Conservation (phyloP, 2,797 vertebrate genomes). For the Anableps anableps region DNA sequence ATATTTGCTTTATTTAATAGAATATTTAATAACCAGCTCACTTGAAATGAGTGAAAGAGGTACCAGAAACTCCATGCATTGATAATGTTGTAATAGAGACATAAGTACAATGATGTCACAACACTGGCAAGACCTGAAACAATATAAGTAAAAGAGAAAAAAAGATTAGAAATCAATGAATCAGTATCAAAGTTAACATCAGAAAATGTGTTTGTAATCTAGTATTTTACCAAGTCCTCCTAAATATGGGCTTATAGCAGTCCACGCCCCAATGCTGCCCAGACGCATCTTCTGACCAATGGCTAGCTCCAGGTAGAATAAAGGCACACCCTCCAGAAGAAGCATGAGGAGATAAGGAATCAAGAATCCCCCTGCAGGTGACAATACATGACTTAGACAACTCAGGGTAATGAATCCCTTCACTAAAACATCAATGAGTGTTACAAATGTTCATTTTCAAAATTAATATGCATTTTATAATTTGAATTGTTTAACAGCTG, state of each 20-base stretch:
- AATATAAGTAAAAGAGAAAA: conserved; percentile 5
- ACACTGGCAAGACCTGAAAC: conserved; percentile 88
- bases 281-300: conserved; percentile 92
- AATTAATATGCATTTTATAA: not conserved
- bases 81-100: conserved; percentile 94
- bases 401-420: not conserved
- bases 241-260: conserved; percentile 90
- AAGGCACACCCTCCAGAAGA: conserved; percentile 88
- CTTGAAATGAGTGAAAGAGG: conserved; percentile 96
- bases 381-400: not conserved
- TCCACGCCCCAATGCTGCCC: conserved; percentile 92
- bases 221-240: conserved; percentile 86
- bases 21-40: conserved; percentile 59
- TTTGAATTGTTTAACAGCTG: not conserved
- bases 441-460: not conserved
- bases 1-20: not conserved
- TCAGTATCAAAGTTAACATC: not conserved
- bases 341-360: conserved; percentile 93
- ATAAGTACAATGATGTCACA: conserved; percentile 88
- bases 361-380: conserved; percentile 87
- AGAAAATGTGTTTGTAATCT: too few species aligned
- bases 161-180: not conserved
- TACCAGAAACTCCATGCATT: conserved; percentile 98
- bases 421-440: not conserved
- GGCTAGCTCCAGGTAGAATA: conserved; percentile 92